Conservation (phyloP, 2,888 invertebrate species). For the Helobdella robusta region DNA sequence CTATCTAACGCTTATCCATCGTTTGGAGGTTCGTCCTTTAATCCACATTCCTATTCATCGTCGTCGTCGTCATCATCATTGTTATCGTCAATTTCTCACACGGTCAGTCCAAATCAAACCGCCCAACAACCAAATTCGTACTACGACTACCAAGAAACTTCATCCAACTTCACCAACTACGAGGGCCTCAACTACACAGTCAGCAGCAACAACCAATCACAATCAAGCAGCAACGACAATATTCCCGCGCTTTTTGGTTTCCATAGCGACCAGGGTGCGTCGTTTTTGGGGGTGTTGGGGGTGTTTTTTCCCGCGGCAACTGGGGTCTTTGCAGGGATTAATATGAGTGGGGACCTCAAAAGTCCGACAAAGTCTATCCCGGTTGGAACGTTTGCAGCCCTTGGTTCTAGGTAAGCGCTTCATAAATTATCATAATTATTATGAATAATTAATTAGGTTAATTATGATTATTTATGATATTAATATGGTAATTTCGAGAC, state of each 20-base stretch:
- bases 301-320: conserved; percentile 96
- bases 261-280: no score
- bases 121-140: no score
- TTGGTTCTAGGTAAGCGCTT: conserved; percentile 67
- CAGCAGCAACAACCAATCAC: no score
- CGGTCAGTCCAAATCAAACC: no score
- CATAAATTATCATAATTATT: not conserved
- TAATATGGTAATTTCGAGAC: not conserved
- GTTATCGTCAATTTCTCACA: no score
- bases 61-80: no score
- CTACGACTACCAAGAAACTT: no score
- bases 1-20: conserved; percentile 69
- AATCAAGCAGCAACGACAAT: no score
- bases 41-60: no score
- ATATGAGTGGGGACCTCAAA: conserved; percentile 91
- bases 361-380: conserved; percentile 87
- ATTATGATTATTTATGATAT: not conserved
- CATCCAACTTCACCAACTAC: conserved; percentile 39
- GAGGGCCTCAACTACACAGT: no score
- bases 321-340: conserved; percentile 90
- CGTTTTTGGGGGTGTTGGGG: conserved; percentile 91
- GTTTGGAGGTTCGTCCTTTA: no score
- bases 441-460: not conserved
- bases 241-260: no score
- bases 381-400: conserved; percentile 81